These are phyloP conservation scores for Amphimallon solstitiale DNA, from an alignment of 2,888 invertebrate species.

Conservation along the genomic window DNA sequence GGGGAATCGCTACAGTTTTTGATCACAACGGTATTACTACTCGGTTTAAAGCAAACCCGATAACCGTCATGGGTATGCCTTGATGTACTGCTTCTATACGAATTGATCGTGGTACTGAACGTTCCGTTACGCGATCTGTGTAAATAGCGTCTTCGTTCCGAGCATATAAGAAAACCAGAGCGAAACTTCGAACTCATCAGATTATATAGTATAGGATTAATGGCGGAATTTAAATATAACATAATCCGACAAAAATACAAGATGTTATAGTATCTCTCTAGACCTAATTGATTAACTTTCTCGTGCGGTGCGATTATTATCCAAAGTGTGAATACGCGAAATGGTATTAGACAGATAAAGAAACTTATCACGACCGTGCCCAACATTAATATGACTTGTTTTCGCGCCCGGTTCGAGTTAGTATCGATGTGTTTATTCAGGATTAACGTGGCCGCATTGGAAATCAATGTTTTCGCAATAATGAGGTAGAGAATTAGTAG, in stretches of 20 bases:
- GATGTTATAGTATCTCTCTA: conserved; percentile 83
- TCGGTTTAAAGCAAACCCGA: conserved; percentile 56
- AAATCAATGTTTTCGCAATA: conserved; percentile 85
- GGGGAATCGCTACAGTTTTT: conserved; percentile 60
- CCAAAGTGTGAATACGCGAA: conserved; percentile 84
- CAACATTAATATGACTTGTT: conserved; percentile 88
- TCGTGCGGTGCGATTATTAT: conserved; percentile 81
- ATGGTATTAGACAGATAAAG: conserved; percentile 88
- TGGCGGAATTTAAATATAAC: conserved; percentile 89
- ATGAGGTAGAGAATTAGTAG: conserved; percentile 83
- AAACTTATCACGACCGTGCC: conserved; percentile 88
- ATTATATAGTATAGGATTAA: conserved; percentile 93
- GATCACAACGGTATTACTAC: conserved; percentile 56
- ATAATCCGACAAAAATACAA: conserved; percentile 87
- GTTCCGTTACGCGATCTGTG: conserved; percentile 65
- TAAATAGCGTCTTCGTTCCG: conserved; percentile 66
- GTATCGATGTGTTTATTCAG: conserved; percentile 78
- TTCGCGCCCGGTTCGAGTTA: conserved; percentile 76
- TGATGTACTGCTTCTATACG: conserved; percentile 59
- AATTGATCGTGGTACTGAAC: conserved; percentile 68
- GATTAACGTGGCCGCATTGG: conserved; percentile 73
- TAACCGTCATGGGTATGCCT: conserved; percentile 55
- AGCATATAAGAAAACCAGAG: conserved; percentile 78
- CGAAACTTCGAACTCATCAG: conserved; percentile 92
- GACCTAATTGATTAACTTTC: conserved; percentile 73